Conservation (phyloP, 2,113 vertebrate genomes). For the Leptocoma aspasia region DNA sequence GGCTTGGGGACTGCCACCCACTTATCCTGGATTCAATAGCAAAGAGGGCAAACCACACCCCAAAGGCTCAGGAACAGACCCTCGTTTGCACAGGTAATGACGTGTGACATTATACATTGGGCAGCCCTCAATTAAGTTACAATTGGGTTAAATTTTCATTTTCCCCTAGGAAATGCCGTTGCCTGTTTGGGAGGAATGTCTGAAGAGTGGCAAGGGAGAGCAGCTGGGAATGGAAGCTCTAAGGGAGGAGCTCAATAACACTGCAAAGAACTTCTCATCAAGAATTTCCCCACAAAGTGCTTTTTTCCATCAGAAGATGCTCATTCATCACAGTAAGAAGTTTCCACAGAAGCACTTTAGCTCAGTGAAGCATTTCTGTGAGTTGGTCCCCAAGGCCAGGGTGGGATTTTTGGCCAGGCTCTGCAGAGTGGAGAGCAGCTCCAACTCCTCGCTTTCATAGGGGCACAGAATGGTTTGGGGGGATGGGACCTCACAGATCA, state of each 20-base stretch:
- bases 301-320: not conserved
- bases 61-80: not conserved
- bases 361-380: not conserved
- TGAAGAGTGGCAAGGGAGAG: not conserved
- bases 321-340: not conserved
- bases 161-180: not conserved
- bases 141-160: not conserved
- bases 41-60: not conserved
- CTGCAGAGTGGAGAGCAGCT: not conserved
- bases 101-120: not conserved
- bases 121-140: not conserved
- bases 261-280: not conserved
- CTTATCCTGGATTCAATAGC: not conserved
- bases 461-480: not conserved
- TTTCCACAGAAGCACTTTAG: not conserved
- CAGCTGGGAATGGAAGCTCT: not conserved
- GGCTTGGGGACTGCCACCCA: not conserved
- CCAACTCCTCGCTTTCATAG: accelerated
- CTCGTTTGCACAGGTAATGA: not conserved
- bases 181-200: not conserved
- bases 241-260: not conserved
- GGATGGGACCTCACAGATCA: not conserved
- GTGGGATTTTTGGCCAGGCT: not conserved
- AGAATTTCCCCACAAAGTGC: not conserved
- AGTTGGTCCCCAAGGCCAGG: not conserved